A percentile compares a stretch with the other conserved stretches of the same genome.
Conservation (phyloP, 1,140 invertebrate genomes). For the Aphidius ervi region DNA sequence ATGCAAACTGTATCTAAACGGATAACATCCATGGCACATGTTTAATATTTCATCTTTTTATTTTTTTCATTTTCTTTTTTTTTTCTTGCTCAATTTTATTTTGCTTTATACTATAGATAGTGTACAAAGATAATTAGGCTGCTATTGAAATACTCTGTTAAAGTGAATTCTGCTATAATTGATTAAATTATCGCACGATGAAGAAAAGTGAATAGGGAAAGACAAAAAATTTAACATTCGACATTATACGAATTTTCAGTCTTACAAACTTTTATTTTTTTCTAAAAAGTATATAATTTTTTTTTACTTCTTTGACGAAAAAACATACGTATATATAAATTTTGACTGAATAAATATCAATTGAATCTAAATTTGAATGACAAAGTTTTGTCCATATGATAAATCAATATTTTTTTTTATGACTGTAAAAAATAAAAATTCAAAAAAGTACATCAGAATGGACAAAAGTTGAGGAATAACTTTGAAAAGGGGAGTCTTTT, state of each 20-base stretch:
- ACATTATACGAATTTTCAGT: no score
- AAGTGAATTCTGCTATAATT: not conserved
- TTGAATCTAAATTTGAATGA: conserved; percentile 13
- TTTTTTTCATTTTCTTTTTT: not conserved
- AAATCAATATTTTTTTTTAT: not conserved
- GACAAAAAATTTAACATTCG: no score
- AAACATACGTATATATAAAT: conserved; percentile 3
- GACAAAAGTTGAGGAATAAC: no score
- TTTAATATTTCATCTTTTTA: not conserved
- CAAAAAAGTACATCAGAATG: not conserved
- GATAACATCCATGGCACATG: no score
- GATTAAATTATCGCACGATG: not conserved
- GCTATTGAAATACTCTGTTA: not conserved
- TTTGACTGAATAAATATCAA: conserved; percentile 38
- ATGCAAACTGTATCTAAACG: no score
- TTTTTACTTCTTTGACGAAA: not conserved
- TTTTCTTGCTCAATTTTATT: not conserved
- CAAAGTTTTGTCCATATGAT: not conserved
- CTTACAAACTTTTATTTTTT: conserved; percentile 2
- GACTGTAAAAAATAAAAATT: not conserved
- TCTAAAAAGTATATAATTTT: not conserved
- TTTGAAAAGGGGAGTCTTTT: no score
- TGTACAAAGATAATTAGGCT: no score
- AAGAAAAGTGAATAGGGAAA: no score
- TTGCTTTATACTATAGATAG: no score